Evolutionary conservation across 2,888 invertebrate genomes (phyloP).

Genomic region (Lasius platythorax): DNA sequence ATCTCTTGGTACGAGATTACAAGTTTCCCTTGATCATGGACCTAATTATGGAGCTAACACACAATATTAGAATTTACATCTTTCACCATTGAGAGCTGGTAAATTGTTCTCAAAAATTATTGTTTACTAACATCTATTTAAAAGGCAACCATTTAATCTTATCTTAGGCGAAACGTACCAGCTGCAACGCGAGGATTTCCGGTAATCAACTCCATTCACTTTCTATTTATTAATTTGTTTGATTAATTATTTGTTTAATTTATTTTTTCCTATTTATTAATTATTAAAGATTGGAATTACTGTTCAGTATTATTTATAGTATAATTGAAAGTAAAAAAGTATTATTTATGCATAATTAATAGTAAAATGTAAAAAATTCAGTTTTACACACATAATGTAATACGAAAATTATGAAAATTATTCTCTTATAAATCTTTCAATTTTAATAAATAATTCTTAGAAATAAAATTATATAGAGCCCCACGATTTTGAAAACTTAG

Average conservation of each 20-base stretch:
- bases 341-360: too few species aligned
- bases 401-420: not conserved
- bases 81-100: too few species aligned
- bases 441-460: not conserved
- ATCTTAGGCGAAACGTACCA: constrained; percentile 98
- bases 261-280: not conserved
- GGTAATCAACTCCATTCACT: constrained; percentile 78
- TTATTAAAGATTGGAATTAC: not conserved
- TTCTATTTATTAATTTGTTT: not conserved
- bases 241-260: not conserved
- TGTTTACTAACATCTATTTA: too few species aligned
- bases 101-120: too few species aligned
- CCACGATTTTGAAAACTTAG: not conserved
- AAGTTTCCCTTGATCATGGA: too few species aligned
- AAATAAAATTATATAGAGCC: not conserved
- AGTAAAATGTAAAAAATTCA: too few species aligned
- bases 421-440: not conserved
- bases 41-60: too few species aligned
- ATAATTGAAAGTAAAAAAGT: too few species aligned
- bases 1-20: too few species aligned
- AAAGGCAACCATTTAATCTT: constrained; percentile 99
- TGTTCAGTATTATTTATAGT: not conserved
- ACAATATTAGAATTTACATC: too few species aligned
- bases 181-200: constrained; percentile 92
- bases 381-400: too few species aligned